phyloP scores from a whole-genome alignment of 2,797 vertebrate genomes.

The Sebastiscus tertius region DNA sequence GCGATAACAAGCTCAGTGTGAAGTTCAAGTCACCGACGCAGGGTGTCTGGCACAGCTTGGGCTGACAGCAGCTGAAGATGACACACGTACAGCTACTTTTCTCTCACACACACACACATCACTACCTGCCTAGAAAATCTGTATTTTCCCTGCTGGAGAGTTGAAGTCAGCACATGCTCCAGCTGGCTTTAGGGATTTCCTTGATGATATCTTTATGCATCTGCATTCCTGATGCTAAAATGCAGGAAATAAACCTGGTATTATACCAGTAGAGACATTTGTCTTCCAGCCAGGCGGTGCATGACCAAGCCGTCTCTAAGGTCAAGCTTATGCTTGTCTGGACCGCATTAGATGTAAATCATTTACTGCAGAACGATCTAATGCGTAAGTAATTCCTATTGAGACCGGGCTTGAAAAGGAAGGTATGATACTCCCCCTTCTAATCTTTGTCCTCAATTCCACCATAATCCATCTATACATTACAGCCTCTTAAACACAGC shows the following conservation, averaged over 20 bases:
- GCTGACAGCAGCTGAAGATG: slow-evolving; percentile 56
- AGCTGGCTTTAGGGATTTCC: not conserved
- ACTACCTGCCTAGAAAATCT: slow-evolving; percentile 45
- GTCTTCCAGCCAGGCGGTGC: not conserved
- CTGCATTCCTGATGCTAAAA: not conserved
- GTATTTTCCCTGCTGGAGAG: slow-evolving; percentile 4
- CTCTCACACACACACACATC: not conserved
- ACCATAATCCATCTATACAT: slow-evolving; percentile 60
- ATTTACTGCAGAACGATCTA: slow-evolving; percentile 3
- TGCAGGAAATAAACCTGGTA: not conserved
- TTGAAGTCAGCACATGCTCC: slow-evolving; percentile 4
- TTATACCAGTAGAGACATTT: not conserved
- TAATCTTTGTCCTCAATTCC: slow-evolving; percentile 69
- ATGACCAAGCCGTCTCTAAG: not conserved
- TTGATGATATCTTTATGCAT: not conserved
- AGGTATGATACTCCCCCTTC: slow-evolving; percentile 15
- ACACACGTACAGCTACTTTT: slow-evolving; percentile 23
- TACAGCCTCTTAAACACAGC: slow-evolving; percentile 33
- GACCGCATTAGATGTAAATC: slow-evolving; percentile 3
- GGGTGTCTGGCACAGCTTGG: slow-evolving; percentile 59
- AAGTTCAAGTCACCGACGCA: slow-evolving; percentile 1
- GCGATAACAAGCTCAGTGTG: slow-evolving; percentile 46
- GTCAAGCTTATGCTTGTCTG: not conserved
- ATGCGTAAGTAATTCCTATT: not conserved
- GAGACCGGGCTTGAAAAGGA: slow-evolving; percentile 23